phyloP scores from a whole-genome alignment of 2,888 invertebrate genomes.

The Scrobipalpa atriplicella region DNA sequence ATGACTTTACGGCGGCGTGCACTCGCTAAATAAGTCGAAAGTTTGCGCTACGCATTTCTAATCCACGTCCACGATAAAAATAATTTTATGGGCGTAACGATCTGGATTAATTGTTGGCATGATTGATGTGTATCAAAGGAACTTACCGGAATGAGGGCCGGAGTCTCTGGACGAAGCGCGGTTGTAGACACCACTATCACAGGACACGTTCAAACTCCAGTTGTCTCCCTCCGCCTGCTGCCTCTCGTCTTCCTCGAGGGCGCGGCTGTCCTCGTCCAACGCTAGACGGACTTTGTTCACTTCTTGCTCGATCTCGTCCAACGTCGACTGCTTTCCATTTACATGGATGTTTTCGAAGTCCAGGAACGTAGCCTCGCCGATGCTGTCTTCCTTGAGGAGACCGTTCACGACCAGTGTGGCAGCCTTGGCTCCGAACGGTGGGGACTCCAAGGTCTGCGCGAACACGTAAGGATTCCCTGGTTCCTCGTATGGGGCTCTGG shows the following conservation, averaged over 20 bases:
- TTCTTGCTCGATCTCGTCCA: constrained; percentile 78
- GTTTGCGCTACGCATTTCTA: constrained; percentile 52
- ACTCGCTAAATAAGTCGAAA: constrained; percentile 63
- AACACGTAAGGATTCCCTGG: constrained; percentile 64
- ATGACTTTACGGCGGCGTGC: constrained; percentile 62
- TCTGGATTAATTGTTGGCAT: constrained; percentile 40
- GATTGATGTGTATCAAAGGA: constrained; percentile 18
- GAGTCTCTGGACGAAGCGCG: constrained; percentile 81
- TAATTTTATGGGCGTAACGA: constrained; percentile 61
- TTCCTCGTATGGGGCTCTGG: constrained; percentile 60
- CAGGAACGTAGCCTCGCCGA: constrained; percentile 75
- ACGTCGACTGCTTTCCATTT: constrained; percentile 66
- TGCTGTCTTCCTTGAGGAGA: constrained; percentile 67
- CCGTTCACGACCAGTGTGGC: constrained; percentile 56
- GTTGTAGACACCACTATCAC: constrained; percentile 84
- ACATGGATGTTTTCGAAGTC: constrained; percentile 70
- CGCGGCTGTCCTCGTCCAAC: constrained; percentile 75
- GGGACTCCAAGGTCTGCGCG: constrained; percentile 58
- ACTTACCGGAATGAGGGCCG: constrained; percentile 79
- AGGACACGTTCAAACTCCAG: constrained; percentile 81
- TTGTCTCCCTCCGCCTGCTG: constrained; percentile 75
- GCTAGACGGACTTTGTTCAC: constrained; percentile 78
- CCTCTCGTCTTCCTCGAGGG: constrained; percentile 74
- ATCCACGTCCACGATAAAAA: constrained; percentile 59
- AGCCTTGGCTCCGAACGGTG: constrained; percentile 59